These are phyloP conservation scores for Electrona antarctica DNA, from an alignment of 2,113 vertebrate species.

Conservation along the genomic window DNA sequence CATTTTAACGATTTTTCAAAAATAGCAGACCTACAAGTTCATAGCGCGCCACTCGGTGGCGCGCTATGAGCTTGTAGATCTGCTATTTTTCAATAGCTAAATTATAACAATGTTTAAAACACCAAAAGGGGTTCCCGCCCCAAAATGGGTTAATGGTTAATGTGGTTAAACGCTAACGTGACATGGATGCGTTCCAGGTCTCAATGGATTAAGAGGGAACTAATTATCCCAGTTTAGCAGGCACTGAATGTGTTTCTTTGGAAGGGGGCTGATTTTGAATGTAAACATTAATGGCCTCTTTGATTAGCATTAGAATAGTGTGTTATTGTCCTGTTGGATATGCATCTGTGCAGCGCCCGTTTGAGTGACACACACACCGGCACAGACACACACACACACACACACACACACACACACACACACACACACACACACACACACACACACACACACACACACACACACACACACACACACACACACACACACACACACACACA, in stretches of 20 bases:
- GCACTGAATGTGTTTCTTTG: constrained; percentile 77
- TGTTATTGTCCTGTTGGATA: constrained; percentile 80
- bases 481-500: constrained; percentile 10
- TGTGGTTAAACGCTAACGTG: too few relatives aligned
- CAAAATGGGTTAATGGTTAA: too few relatives aligned
- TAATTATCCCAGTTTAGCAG: constrained; percentile 81
- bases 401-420: constrained; percentile 10
- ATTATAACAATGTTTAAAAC: too few relatives aligned
- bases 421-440: constrained; percentile 15
- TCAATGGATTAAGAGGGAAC: constrained; percentile 82
- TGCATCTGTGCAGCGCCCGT: constrained; percentile 72
- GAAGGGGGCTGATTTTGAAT: constrained; percentile 75
- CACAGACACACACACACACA: constrained; percentile 33
- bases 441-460: constrained; percentile 4
- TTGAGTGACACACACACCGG: constrained; percentile 50
- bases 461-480: constrained; percentile 12
- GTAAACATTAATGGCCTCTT: constrained; percentile 85
- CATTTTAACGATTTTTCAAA: too few relatives aligned
- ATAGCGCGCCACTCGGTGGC: too few relatives aligned
- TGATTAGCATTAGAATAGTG: constrained; percentile 84
- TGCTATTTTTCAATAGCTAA: too few relatives aligned
- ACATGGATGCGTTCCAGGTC: too few relatives aligned
- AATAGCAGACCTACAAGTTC: too few relatives aligned
- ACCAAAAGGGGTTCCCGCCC: too few relatives aligned
- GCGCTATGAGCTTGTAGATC: too few relatives aligned